A percentile compares a stretch with the other conserved stretches of the same genome.
These are phyloP conservation scores for Ptychodera flava DNA, from an alignment of 35 echinoderm and acorn worm species.

Conservation along the genomic window DNA sequence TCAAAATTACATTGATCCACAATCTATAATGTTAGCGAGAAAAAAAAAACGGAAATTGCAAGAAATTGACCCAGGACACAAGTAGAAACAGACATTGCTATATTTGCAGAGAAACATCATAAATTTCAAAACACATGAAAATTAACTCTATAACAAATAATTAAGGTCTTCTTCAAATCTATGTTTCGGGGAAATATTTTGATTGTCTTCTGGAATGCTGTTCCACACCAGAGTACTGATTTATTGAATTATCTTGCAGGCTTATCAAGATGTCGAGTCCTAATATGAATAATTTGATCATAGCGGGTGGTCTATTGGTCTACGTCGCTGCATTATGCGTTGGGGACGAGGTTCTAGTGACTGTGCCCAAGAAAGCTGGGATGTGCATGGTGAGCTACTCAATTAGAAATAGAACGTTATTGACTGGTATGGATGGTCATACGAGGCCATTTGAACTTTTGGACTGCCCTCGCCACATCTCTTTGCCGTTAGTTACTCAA, in stretches of 20 bases:
- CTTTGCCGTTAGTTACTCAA: neutral
- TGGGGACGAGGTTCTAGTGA: conserved; percentile 26
- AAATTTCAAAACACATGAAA: too few species aligned
- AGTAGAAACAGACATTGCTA: too few species aligned
- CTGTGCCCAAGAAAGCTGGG: neutral
- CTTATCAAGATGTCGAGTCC: conserved; percentile 67
- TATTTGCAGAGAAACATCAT: too few species aligned
- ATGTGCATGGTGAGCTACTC: conserved; percentile 50
- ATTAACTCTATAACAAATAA: too few species aligned
- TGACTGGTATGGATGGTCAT: neutral
- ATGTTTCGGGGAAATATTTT: too few species aligned
- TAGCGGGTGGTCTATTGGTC: conserved; percentile 46
- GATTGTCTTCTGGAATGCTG: too few species aligned
- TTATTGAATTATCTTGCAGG: conserved; percentile 26
- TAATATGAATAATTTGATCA: conserved; percentile 48
- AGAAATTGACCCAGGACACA: too few species aligned
- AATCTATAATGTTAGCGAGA: too few species aligned
- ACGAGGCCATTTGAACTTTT: neutral
- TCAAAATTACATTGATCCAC: too few species aligned
- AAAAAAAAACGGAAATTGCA: too few species aligned
- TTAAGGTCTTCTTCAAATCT: too few species aligned
- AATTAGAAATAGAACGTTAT: neutral
- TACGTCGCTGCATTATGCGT: conserved; percentile 40
- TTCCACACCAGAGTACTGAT: too few species aligned
- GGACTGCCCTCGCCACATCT: neutral